These are phyloP conservation scores for Oxytorus armatus DNA, from an alignment of 2,888 invertebrate species.

Conservation along the genomic window DNA sequence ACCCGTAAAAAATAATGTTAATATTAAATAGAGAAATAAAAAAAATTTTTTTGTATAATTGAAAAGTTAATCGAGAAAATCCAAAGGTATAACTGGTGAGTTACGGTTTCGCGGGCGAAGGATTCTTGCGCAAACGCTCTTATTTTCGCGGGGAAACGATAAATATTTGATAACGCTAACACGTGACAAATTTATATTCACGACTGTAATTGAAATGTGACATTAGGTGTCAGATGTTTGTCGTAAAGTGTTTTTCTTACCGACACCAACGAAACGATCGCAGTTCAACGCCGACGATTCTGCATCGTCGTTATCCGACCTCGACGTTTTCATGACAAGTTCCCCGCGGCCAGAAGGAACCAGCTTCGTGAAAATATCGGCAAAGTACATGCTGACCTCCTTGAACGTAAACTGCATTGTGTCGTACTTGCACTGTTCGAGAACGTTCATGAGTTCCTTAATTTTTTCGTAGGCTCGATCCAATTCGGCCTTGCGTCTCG, in stretches of 20 bases:
- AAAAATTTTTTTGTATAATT: too few relatives aligned
- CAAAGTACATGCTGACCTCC: slow-evolving; percentile 97
- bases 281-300: slow-evolving; percentile 88
- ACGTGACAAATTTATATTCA: too few relatives aligned
- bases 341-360: slow-evolving; percentile 97
- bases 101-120: too few relatives aligned
- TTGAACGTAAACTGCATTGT: slow-evolving; percentile 99
- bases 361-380: slow-evolving; percentile 98
- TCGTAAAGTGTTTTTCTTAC: slow-evolving; percentile 71
- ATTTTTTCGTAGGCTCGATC: slow-evolving; percentile 97
- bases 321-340: slow-evolving; percentile 96
- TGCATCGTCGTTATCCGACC: slow-evolving; percentile 89
- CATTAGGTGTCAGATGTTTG: too few relatives aligned
- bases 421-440: slow-evolving; percentile 98
- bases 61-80: too few relatives aligned
- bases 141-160: too few relatives aligned
- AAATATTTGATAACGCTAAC: too few relatives aligned
- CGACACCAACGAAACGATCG: slow-evolving; percentile 85
- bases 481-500: slow-evolving; percentile 97
- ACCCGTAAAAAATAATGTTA: too few relatives aligned
- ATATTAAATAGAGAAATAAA: too few relatives aligned
- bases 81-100: too few relatives aligned
- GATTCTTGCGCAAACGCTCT: too few relatives aligned
- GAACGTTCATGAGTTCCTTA: slow-evolving; percentile 95
- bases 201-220: too few relatives aligned